Evolutionary conservation across 2,797 vertebrate species (phyloP).

Genomic region (Ciconia nigra): DNA sequence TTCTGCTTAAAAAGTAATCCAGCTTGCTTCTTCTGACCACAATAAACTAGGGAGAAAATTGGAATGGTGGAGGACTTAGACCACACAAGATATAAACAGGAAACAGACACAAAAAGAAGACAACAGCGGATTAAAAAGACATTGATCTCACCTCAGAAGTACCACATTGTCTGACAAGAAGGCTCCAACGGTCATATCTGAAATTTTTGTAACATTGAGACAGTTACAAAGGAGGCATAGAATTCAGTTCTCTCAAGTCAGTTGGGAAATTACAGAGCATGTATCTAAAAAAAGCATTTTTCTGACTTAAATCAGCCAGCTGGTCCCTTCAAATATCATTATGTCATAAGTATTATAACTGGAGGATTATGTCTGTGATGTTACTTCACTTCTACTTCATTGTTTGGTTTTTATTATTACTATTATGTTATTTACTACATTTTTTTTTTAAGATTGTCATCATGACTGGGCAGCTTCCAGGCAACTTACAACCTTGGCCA

Average conservation of each 20-base stretch:
- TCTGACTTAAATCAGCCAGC: not conserved
- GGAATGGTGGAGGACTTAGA: not conserved
- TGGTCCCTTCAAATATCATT: not conserved
- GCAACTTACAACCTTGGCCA: not conserved
- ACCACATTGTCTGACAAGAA: slow-evolving; percentile 94
- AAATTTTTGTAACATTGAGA: slow-evolving; percentile 51
- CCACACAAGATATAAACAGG: not conserved
- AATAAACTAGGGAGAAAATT: not conserved
- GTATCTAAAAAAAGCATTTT: not conserved
- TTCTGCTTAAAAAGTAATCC: not conserved
- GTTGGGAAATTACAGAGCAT: not conserved
- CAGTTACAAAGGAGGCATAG: not conserved
- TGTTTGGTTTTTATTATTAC: not conserved
- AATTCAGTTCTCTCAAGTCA: not conserved
- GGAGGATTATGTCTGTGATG: not conserved
- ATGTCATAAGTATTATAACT: not conserved
- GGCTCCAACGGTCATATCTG: slow-evolving; percentile 95
- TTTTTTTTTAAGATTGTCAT: not conserved
- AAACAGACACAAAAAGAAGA: not conserved
- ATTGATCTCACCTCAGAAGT: slow-evolving; percentile 88
- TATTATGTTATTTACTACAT: not conserved
- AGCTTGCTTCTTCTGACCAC: not conserved
- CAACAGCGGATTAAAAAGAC: not conserved
- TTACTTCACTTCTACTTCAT: not conserved
- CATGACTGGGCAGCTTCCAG: not conserved